Evolutionary conservation across 1,140 invertebrate species (phyloP).

Genomic region (Caenorhabditis remanei): DNA sequence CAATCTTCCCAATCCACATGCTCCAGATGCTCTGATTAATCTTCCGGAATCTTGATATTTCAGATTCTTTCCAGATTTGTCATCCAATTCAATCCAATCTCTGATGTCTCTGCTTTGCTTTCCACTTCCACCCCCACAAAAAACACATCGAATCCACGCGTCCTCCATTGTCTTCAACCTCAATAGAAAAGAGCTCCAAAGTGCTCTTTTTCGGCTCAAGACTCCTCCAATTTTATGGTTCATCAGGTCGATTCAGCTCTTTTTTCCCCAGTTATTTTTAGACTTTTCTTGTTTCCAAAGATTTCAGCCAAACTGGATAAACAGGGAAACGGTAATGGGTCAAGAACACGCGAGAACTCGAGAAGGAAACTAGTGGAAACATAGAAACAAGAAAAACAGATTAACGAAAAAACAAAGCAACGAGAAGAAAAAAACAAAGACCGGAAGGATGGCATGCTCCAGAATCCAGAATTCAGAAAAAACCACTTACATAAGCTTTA

Average conservation of each 20-base stretch:
- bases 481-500: conserved; percentile 27
- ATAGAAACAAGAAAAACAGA: background rate
- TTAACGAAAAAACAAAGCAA: background rate
- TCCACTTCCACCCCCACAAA: background rate
- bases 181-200: background rate
- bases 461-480: background rate
- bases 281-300: background rate
- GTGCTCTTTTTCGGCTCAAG: conserved; percentile 6
- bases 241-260: background rate
- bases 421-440: background rate
- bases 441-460: conserved; percentile 10
- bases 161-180: background rate
- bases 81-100: background rate
- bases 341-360: conserved; percentile 21
- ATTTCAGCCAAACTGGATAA: too few species aligned
- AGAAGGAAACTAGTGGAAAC: background rate
- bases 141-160: too few species aligned
- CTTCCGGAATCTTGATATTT: background rate
- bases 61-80: background rate
- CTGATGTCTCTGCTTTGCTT: background rate
- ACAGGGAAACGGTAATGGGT: conserved; percentile 14
- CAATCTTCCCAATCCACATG: too few species aligned
- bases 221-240: conserved; percentile 30
- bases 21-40: background rate
- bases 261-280: background rate